Conservation (phyloP, 2,113 vertebrate species). For the Psittacara wagleri region DNA sequence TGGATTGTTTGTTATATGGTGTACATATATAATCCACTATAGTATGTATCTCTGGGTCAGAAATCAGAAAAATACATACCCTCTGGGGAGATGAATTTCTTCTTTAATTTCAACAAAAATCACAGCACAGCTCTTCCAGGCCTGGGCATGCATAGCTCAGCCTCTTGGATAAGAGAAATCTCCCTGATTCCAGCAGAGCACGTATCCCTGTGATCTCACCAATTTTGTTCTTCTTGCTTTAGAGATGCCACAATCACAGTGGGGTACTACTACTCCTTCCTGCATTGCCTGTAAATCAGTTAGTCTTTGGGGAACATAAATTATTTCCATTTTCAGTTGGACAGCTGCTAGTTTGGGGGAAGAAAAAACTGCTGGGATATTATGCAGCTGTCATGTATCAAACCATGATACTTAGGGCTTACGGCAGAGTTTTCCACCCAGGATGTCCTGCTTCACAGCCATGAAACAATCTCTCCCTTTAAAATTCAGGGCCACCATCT, state of each 20-base stretch:
- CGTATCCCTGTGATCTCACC: neutral
- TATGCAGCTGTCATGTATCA: conserved; percentile 15
- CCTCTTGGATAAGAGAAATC: neutral
- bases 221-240: neutral
- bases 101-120: neutral
- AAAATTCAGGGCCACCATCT: neutral
- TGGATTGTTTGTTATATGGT: neutral
- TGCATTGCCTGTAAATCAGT: neutral
- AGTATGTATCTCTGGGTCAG: neutral
- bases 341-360: conserved; percentile 3
- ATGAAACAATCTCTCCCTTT: neutral
- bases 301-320: neutral
- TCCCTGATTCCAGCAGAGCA: neutral
- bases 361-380: neutral
- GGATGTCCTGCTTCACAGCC: neutral
- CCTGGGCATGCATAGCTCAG: neutral
- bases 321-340: conserved; percentile 10
- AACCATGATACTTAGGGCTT: neutral
- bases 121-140: neutral
- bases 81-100: neutral
- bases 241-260: neutral
- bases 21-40: neutral
- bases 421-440: neutral
- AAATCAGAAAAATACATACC: neutral
- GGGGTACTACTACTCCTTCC: neutral